These are phyloP conservation scores for Spongilla lacustris DNA, from an alignment of 37 sponge, comb jelly and placozoan genomes.

Conservation along the genomic window DNA sequence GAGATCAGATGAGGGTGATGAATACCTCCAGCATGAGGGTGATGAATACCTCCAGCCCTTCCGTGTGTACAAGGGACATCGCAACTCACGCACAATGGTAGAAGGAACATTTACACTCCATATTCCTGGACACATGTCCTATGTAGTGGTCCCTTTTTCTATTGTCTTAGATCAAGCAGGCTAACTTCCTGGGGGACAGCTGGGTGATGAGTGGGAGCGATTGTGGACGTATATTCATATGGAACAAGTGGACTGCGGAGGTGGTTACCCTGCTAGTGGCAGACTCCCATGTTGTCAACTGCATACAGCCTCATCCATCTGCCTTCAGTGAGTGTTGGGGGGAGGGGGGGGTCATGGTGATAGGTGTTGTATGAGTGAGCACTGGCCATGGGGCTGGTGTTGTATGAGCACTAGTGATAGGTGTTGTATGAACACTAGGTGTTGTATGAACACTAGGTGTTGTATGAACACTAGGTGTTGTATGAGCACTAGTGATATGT, in stretches of 20 bases:
- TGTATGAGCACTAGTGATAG: too few species aligned
- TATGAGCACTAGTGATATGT: too few species aligned
- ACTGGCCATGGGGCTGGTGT: too few species aligned
- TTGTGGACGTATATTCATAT: constrained; percentile 90
- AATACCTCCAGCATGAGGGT: too few species aligned
- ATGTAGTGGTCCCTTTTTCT: background rate
- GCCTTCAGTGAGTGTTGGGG: constrained; percentile 44
- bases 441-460: too few species aligned
- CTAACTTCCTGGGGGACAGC: constrained; percentile 82
- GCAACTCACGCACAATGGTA: constrained; percentile 90
- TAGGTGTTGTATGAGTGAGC: too few species aligned
- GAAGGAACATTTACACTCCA: background rate
- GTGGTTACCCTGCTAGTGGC: constrained; percentile 75
- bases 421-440: too few species aligned
- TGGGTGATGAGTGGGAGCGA: constrained; percentile 90
- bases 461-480: too few species aligned
- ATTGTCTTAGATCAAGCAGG: constrained; percentile 81
- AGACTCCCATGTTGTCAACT: constrained; percentile 93
- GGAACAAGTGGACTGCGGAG: constrained; percentile 89
- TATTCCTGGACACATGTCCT: background rate
- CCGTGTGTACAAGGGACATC: constrained; percentile 82
- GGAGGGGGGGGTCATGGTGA: too few species aligned
- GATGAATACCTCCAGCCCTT: constrained; percentile 9
- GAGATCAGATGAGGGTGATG: too few species aligned
- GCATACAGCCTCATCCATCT: constrained; percentile 93